Evolutionary conservation across 1,140 invertebrate species (phyloP), one percentile per base, ranked within the genome.

Genomic region (Drosophila grimshawi): DNA sequence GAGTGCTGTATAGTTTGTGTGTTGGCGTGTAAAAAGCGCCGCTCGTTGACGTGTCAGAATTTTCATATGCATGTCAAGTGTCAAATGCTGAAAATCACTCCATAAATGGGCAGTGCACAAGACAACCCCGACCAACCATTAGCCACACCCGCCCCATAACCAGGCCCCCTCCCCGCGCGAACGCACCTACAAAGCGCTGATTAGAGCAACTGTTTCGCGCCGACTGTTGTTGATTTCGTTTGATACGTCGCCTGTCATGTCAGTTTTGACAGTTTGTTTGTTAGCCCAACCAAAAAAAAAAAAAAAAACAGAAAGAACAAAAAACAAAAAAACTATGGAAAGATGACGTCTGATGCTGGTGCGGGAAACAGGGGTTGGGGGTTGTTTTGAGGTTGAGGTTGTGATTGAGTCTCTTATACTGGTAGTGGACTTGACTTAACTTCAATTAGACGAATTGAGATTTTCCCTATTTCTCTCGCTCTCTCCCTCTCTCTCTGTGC

Each of bases 31-130:
- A 60, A 66, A 86, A 80, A 81, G 68, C 77, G 48, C 71, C 59
- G 68, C 49, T 82, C 90, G 90, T 86, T 91, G 90, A 91, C 90
- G 86, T 91, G 90, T 91, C 90, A 91, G 82, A 91, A 91, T 91
- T 91, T 88, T 91, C 90, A 90, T 91, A 91, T 90, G 86, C 90
- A 91, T 91, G 82, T 91, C 80, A 91, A 88, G 82, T 91, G 86
- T 90, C 82, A 89, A 90, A 76, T 56, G 67, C 66, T 75, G 68
- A 63, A 78, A 81, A 78, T 78, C 65, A 65, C 66, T 68, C 70
- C 70, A 68, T 73, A 73, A 73, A 73, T 68, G 56, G 70, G 10
- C 39, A 43, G 10, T 39, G 10, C 63, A 72, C 46, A 33, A 39
- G 41, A 19, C 19, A 19, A 19, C 39, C 43, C 37, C 46, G 35